Percentiles rank a stretch among this genome's conserved stretches.
These are phyloP conservation scores for Malthinus flaveolus DNA, from an alignment of 2,888 invertebrate species.

Conservation along the genomic window DNA sequence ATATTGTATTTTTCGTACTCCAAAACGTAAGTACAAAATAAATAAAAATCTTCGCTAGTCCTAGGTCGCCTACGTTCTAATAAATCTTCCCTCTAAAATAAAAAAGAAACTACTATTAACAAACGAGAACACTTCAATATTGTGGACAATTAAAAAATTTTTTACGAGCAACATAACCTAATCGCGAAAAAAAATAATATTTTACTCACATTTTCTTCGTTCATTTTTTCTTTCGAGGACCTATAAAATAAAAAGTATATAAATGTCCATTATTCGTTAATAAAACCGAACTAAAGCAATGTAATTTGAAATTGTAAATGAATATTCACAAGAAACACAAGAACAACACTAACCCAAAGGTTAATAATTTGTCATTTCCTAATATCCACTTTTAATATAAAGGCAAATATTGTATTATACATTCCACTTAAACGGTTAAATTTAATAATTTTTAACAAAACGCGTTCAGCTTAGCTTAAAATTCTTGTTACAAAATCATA, in stretches of 20 bases:
- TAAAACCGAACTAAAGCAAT: slow-evolving; percentile 22
- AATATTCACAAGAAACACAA: slow-evolving; percentile 30
- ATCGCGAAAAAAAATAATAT: slow-evolving; percentile 32
- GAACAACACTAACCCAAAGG: slow-evolving; percentile 44
- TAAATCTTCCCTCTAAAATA: slow-evolving; percentile 40
- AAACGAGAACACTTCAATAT: background rate
- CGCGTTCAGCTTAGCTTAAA: slow-evolving; percentile 31
- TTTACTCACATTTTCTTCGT: slow-evolving; percentile 46
- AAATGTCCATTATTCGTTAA: slow-evolving; percentile 27
- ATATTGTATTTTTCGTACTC: slow-evolving; percentile 60
- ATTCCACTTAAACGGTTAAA: slow-evolving; percentile 18
- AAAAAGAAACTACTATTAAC: slow-evolving; percentile 1
- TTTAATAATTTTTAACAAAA: slow-evolving; percentile 10
- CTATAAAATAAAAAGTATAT: slow-evolving; percentile 37
- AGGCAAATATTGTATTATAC: slow-evolving; percentile 9
- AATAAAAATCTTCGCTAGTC: slow-evolving; percentile 59
- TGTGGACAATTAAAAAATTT: slow-evolving; percentile 5
- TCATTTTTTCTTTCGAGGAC: slow-evolving; percentile 41
- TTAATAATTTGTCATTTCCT: slow-evolving; percentile 48
- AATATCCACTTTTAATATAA: slow-evolving; percentile 32
- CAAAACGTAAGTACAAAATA: slow-evolving; percentile 59
- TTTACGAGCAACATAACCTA: slow-evolving; percentile 40
- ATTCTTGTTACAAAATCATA: slow-evolving; percentile 29
- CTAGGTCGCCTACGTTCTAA: slow-evolving; percentile 47
- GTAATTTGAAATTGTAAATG: slow-evolving; percentile 20